A percentile compares a stretch with the other conserved stretches of the same genome.
These are phyloP conservation scores for Drosophila stalkeri DNA, from an alignment of 2,888 invertebrate genomes.

Conservation along the genomic window DNA sequence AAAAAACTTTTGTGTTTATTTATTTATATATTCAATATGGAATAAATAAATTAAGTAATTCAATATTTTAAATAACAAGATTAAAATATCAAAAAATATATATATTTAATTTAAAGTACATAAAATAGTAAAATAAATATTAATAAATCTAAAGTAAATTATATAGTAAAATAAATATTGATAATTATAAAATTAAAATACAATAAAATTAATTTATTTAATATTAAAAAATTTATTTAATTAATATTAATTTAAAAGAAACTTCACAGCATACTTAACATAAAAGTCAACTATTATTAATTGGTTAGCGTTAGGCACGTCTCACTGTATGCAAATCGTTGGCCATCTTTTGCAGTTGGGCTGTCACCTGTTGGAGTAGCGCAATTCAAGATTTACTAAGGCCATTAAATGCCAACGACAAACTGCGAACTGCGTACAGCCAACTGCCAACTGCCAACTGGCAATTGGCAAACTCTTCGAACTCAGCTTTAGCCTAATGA, in stretches of 20 bases:
- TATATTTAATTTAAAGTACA: too few relatives aligned
- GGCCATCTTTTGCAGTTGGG: slow-evolving; percentile 2
- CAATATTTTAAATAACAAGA: too few relatives aligned
- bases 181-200: too few relatives aligned
- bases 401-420: slow-evolving; percentile 63
- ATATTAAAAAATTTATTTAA: not conserved
- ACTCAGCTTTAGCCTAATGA: slow-evolving; percentile 54
- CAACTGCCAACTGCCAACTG: slow-evolving; percentile 36
- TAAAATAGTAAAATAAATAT: too few relatives aligned
- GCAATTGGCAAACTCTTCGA: slow-evolving; percentile 27
- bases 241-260: not conserved
- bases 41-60: too few relatives aligned
- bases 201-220: too few relatives aligned
- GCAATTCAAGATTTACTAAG: slow-evolving; percentile 53
- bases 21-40: too few relatives aligned
- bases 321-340: slow-evolving; percentile 37
- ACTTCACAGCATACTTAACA: not conserved
- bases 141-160: too few relatives aligned
- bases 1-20: too few relatives aligned
- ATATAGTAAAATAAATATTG: too few relatives aligned
- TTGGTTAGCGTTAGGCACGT: slow-evolving; percentile 5
- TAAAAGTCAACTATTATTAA: not conserved
- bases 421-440: slow-evolving; percentile 31
- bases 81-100: too few relatives aligned
- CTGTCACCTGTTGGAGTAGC: slow-evolving; percentile 49